phyloP scores from a whole-genome alignment of 2,888 invertebrate species.

The Osmoderma eremita region DNA sequence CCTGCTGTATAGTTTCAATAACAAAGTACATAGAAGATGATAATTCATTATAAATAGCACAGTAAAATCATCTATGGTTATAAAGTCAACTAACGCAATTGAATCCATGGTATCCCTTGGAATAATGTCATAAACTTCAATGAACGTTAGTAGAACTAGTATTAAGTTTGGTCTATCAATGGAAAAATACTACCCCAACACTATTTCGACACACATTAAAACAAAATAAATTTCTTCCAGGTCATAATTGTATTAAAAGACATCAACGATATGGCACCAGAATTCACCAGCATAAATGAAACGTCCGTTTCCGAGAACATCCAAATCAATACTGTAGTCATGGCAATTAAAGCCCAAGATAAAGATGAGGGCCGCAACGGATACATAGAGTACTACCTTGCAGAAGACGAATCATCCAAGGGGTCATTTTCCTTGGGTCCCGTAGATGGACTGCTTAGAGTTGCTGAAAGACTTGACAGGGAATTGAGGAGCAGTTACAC shows the following conservation, averaged over 20 bases:
- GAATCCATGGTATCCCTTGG: no score
- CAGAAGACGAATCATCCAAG: conserved; percentile 72
- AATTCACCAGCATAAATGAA: conserved; percentile 82
- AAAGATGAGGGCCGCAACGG: conserved; percentile 92
- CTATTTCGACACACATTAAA: neutral
- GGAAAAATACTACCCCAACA: neutral
- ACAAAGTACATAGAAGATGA: no score
- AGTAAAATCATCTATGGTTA: no score
- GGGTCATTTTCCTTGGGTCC: conserved; percentile 83
- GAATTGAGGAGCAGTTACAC: conserved; percentile 81
- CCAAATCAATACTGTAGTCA: conserved; percentile 85
- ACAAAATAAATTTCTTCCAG: conserved; percentile 63
- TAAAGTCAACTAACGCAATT: no score
- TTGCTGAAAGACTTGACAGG: conserved; percentile 87
- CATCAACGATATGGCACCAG: conserved; percentile 91
- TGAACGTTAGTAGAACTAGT: no score
- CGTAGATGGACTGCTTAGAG: conserved; percentile 86
- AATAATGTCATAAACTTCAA: no score
- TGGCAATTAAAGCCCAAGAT: conserved; percentile 89
- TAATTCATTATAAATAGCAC: no score
- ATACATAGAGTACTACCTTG: conserved; percentile 83
- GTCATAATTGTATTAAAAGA: conserved; percentile 88
- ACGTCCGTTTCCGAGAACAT: conserved; percentile 87
- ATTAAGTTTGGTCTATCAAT: no score
- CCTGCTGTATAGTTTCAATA: no score